Conservation (phyloP, 2,113 vertebrate genomes). For the Strix uralensis region DNA sequence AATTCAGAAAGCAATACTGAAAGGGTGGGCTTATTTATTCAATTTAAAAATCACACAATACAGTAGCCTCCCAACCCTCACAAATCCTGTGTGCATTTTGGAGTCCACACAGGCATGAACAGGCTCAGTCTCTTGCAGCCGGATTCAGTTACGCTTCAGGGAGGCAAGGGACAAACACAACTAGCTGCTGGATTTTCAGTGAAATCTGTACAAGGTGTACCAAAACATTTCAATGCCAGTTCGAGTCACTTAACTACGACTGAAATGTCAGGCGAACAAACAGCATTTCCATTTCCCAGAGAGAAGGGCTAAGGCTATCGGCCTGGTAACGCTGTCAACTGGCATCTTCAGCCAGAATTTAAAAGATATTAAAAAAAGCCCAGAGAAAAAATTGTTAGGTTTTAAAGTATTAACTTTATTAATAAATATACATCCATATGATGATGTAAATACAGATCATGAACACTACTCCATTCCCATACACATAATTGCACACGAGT, state of each 20-base stretch:
- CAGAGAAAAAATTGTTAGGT: not conserved
- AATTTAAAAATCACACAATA: not conserved
- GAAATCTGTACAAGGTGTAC: not conserved
- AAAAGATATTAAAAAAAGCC: not conserved
- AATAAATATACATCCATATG: slow-evolving; percentile 87
- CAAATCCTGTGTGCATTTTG: not conserved
- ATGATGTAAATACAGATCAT: slow-evolving; percentile 84
- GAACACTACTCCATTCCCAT: slow-evolving; percentile 85
- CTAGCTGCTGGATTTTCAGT: not conserved
- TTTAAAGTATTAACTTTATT: slow-evolving; percentile 84
- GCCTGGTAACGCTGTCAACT: accelerated
- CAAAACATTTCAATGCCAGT: not conserved
- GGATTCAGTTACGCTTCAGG: not conserved
- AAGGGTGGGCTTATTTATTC: not conserved
- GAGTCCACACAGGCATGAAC: not conserved
- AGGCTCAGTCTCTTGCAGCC: not conserved
- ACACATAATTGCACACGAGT: slow-evolving; percentile 85
- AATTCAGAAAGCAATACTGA: not conserved
- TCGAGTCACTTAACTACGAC: not conserved
- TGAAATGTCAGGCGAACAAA: not conserved
- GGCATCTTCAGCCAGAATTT: not conserved
- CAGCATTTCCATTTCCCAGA: not conserved
- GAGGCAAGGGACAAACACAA: not conserved
- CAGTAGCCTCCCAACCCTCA: not conserved
- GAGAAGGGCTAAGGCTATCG: not conserved